A percentile compares a stretch with the other conserved stretches of the same genome.
Conservation (phyloP, 2,888 invertebrate species). For the Falcaria lacertinaria region DNA sequence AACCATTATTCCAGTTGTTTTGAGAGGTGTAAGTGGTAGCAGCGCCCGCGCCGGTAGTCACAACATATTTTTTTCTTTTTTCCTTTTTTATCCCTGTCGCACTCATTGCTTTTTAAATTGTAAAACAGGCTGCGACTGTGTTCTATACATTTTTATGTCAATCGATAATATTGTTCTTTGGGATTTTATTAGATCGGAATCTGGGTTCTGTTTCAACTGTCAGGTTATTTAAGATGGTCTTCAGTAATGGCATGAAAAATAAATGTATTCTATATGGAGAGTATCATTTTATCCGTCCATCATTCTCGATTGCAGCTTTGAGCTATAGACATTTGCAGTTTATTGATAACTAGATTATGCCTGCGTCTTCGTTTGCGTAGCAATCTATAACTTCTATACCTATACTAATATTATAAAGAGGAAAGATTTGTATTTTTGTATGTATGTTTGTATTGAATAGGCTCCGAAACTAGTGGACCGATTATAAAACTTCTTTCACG, state of each 20-base stretch:
- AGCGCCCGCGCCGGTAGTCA: constrained; percentile 38
- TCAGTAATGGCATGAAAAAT: constrained; percentile 6
- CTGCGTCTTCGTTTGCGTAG: too few relatives aligned
- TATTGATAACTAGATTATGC: too few relatives aligned
- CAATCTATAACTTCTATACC: too few relatives aligned
- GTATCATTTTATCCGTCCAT: neutral
- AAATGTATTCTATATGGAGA: constrained; percentile 9
- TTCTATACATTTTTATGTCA: constrained; percentile 40
- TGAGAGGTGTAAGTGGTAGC: constrained; percentile 23
- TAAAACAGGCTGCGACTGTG: constrained; percentile 36
- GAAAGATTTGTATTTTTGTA: too few relatives aligned
- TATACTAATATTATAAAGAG: too few relatives aligned
- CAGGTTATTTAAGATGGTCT: constrained; percentile 34
- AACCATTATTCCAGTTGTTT: constrained; percentile 21
- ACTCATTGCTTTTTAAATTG: constrained; percentile 49
- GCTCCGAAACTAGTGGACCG: too few relatives aligned
- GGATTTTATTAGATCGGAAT: constrained; percentile 49
- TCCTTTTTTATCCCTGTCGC: constrained; percentile 30
- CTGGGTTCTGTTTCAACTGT: constrained; percentile 43
- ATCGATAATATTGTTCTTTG: constrained; percentile 63
- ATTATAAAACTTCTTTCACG: too few relatives aligned
- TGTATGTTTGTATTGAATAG: too few relatives aligned
- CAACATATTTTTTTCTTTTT: constrained; percentile 18
- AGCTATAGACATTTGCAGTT: too few relatives aligned
- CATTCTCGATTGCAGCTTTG: neutral